These are phyloP conservation scores for Acanthaster planci DNA, from an alignment of 35 echinoderm and acorn worm species.

Conservation along the genomic window DNA sequence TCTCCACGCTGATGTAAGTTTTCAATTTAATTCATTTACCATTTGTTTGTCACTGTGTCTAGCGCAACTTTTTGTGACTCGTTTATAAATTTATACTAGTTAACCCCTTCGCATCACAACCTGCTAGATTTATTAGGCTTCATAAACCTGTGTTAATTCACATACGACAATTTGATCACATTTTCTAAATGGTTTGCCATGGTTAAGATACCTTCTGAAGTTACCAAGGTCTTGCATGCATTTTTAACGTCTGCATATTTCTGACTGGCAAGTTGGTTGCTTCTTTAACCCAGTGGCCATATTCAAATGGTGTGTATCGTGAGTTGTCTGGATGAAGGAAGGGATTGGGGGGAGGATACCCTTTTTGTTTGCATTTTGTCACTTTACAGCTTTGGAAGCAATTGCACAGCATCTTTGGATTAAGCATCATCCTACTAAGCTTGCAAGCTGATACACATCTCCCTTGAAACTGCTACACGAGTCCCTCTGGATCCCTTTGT, in stretches of 20 bases:
- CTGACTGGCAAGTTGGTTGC: background rate
- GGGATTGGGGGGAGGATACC: background rate
- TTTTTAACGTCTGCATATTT: background rate
- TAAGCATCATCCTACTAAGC: slow-evolving; percentile 3
- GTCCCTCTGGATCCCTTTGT: background rate
- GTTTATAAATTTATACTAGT: too few species aligned
- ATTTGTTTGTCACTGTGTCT: background rate
- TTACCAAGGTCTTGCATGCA: background rate
- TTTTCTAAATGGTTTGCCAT: background rate
- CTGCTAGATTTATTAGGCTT: too few species aligned
- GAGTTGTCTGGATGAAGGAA: background rate
- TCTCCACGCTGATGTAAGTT: background rate
- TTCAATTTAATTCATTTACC: background rate
- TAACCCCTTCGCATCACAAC: too few species aligned
- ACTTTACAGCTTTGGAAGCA: slow-evolving; percentile 8
- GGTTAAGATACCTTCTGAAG: background rate
- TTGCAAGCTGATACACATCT: background rate
- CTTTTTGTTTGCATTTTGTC: slow-evolving; percentile 27
- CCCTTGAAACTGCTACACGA: background rate
- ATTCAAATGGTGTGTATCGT: background rate
- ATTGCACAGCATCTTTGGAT: slow-evolving; percentile 7
- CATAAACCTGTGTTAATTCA: too few species aligned
- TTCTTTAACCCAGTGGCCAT: background rate
- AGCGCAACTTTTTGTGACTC: background rate
- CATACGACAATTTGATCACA: background rate